phyloP scores from a whole-genome alignment of 2,797 vertebrate species.

The Dendrocincla fuliginosa region DNA sequence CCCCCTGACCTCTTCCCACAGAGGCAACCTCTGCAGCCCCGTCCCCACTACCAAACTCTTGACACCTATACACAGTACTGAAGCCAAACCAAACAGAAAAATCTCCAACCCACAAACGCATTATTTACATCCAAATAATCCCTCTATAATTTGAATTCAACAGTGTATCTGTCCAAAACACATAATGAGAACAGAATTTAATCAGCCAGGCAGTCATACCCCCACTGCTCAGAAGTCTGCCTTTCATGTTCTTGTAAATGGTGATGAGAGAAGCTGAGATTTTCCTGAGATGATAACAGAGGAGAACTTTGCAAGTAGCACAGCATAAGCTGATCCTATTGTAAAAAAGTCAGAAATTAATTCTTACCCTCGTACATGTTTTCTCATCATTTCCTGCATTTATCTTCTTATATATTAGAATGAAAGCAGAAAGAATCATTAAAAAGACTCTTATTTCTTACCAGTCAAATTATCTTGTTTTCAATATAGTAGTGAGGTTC shows the following conservation, averaged over 20 bases:
- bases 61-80: neutral
- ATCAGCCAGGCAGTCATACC: neutral
- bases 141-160: neutral
- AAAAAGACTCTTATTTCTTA: neutral
- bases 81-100: neutral
- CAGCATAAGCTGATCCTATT: neutral
- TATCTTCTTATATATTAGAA: neutral
- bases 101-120: neutral
- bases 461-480: neutral
- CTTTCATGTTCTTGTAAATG: neutral
- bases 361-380: neutral
- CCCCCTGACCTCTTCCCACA: neutral
- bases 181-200: neutral
- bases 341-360: neutral
- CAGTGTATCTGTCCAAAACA: neutral
- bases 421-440: neutral
- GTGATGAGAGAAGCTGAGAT: neutral
- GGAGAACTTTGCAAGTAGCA: neutral
- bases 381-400: neutral
- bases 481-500: neutral
- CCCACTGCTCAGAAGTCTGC: neutral
- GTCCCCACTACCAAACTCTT: neutral
- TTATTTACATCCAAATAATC: neutral
- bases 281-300: neutral
- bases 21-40: neutral